Evolutionary conservation across 2,888 invertebrate genomes (phyloP).

Genomic region (Pandemis corylana): DNA sequence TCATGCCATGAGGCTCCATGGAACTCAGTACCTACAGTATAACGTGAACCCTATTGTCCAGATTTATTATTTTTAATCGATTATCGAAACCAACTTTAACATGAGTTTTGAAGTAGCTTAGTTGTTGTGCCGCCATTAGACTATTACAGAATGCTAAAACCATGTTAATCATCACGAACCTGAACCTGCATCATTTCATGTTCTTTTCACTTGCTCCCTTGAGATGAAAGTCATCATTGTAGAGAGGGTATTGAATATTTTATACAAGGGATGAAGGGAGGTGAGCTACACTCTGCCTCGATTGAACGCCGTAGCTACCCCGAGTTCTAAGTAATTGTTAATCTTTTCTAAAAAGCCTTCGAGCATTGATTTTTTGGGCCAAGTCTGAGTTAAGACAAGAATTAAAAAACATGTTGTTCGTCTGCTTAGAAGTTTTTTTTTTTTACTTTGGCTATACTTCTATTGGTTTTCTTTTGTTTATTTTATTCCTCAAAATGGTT

Average conservation of each 20-base stretch:
- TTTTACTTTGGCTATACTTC: no score
- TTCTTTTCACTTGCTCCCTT: conserved; percentile 6
- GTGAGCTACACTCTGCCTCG: neutral
- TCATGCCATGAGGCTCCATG: no score
- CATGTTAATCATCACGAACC: neutral
- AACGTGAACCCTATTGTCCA: no score
- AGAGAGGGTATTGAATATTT: conserved; percentile 20
- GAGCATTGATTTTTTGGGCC: neutral
- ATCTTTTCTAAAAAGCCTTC: neutral
- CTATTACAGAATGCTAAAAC: neutral
- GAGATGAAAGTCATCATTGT: conserved; percentile 15
- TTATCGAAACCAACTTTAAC: neutral
- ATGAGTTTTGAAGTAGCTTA: neutral
- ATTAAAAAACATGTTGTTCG: no score
- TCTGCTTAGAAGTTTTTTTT: no score
- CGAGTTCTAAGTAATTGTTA: conserved; percentile 6
- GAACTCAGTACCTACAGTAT: no score
- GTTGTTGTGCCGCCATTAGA: neutral
- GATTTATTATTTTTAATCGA: no score
- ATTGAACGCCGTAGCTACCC: neutral
- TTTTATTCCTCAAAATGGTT: no score
- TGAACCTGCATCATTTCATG: neutral
- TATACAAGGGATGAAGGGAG: conserved; percentile 9
- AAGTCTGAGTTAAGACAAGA: no score
- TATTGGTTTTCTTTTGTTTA: no score